These are phyloP conservation scores for Trididemnum clinides DNA, from an alignment of 23 tunicate genomes.

Conservation along the genomic window DNA sequence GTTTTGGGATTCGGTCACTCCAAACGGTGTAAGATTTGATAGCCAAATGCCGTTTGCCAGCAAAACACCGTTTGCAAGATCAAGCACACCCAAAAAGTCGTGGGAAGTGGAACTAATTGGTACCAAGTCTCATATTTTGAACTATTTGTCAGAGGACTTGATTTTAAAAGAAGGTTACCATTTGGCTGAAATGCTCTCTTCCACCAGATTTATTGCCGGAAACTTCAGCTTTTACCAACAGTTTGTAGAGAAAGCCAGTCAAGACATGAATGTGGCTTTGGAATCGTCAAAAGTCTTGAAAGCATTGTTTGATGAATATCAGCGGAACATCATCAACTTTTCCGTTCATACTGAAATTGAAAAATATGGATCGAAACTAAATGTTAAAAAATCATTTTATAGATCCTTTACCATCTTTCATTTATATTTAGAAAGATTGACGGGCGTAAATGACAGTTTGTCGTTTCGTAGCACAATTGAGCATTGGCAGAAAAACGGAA, in stretches of 20 bases:
- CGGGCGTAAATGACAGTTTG: not conserved
- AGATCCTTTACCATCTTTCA: not conserved
- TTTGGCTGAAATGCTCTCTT: conserved; percentile 6
- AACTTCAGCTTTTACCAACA: not conserved
- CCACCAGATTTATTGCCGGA: not conserved
- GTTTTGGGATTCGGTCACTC: conserved; percentile 38
- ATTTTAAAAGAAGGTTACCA: not conserved
- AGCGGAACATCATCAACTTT: not conserved
- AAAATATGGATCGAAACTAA: not conserved
- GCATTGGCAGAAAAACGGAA: not conserved
- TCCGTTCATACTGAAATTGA: not conserved
- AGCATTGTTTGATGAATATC: not conserved
- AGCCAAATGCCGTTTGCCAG: conserved; percentile 48
- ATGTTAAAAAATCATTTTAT: not conserved
- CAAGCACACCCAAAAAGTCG: conserved; percentile 16
- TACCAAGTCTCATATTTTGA: not conserved
- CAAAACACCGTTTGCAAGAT: conserved; percentile 26
- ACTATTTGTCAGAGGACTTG: not conserved
- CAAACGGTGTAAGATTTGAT: conserved; percentile 41
- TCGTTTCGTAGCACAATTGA: not conserved
- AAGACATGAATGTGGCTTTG: not conserved
- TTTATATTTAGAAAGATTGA: not conserved
- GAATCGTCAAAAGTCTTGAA: not conserved
- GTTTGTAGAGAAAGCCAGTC: not conserved
- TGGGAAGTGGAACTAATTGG: conserved; percentile 19